phyloP scores from a whole-genome alignment of 2,113 vertebrate species.

The Pollimyrus isidori region DNA sequence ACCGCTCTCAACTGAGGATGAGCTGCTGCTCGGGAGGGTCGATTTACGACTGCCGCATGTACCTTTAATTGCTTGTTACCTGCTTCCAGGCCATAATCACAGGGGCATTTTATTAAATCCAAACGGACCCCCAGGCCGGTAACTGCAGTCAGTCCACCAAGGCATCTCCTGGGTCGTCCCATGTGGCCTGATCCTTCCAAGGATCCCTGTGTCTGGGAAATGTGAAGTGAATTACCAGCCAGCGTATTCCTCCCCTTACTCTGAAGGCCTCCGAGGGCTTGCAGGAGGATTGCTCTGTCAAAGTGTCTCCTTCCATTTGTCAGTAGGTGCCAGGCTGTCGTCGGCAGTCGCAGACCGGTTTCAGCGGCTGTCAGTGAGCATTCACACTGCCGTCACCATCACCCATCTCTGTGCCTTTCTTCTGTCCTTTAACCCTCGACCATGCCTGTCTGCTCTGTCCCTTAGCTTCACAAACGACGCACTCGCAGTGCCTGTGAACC shows the following conservation, averaged over 20 bases:
- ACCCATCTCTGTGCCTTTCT: neutral
- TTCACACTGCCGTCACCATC: neutral
- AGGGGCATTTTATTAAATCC: neutral
- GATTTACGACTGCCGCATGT: neutral
- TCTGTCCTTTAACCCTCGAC: neutral
- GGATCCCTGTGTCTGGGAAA: neutral
- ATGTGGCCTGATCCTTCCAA: neutral
- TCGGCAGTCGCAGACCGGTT: neutral
- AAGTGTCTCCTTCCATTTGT: constrained; percentile 14
- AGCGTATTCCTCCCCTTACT: neutral
- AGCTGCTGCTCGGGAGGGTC: neutral
- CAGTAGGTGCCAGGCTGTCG: neutral
- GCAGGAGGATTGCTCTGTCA: constrained; percentile 2
- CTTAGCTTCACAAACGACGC: neutral
- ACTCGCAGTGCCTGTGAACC: neutral
- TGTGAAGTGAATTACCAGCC: constrained; percentile 9
- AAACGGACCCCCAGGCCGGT: neutral
- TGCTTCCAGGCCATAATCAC: neutral
- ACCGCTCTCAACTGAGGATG: neutral
- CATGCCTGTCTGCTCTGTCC: neutral
- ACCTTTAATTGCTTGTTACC: neutral
- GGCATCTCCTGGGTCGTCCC: neutral
- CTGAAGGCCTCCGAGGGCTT: neutral
- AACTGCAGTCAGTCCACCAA: neutral
- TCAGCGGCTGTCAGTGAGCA: neutral